These are phyloP conservation scores for Cavia porcellus DNA, from an alignment of 2,113 vertebrate genomes.

Conservation along the genomic window DNA sequence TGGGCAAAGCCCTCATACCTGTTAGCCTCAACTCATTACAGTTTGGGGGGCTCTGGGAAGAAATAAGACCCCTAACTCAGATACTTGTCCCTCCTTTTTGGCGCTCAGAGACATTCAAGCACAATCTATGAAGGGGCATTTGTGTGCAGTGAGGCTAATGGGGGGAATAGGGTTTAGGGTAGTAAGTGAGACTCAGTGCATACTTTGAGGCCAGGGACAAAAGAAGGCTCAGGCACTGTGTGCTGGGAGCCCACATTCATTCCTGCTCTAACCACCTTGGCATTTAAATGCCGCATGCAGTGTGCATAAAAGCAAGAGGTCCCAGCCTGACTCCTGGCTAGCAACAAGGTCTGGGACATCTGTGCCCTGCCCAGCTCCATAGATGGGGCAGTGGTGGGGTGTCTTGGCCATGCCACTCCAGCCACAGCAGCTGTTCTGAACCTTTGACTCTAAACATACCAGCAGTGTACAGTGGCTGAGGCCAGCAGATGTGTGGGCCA, in stretches of 20 bases:
- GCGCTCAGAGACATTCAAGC: not conserved
- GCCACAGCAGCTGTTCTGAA: not conserved
- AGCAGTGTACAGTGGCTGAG: not conserved
- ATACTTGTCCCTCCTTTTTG: not conserved
- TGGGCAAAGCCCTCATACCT: too few species aligned
- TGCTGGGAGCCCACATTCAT: accelerated
- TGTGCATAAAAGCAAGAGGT: not conserved
- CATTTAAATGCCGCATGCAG: not conserved
- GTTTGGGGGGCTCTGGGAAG: not conserved
- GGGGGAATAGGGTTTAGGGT: not conserved
- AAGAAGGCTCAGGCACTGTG: accelerated
- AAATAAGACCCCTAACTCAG: not conserved
- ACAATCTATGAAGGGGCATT: not conserved
- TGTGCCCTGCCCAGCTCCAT: not conserved
- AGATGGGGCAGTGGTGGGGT: not conserved
- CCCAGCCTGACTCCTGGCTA: not conserved
- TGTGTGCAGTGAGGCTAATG: not conserved
- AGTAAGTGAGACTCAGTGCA: not conserved
- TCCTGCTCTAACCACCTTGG: not conserved
- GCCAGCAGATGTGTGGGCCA: not conserved
- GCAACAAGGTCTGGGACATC: not conserved
- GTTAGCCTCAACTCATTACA: not conserved
- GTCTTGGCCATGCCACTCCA: not conserved
- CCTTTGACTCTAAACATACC: not conserved
- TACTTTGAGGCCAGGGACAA: not conserved